A percentile compares a stretch with the other conserved stretches of the same genome.
Conservation (phyloP, 2,113 vertebrate genomes). For the Pomatostomus ruficeps region DNA sequence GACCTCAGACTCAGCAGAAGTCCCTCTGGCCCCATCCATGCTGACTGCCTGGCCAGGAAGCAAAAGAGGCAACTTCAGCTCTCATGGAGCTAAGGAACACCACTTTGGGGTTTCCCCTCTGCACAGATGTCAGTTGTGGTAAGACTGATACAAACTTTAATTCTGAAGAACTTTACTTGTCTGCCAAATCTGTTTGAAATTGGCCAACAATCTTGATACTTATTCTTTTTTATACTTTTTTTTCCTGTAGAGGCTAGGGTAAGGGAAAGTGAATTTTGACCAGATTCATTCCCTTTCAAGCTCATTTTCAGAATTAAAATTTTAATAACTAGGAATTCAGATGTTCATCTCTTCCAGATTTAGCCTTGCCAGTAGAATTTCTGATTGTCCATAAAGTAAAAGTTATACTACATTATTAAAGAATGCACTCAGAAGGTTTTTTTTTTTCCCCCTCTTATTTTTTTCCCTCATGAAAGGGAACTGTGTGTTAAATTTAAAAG, state of each 20-base stretch:
- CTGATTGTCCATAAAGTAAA: not conserved
- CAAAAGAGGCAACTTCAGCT: not conserved
- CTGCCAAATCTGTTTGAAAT: not conserved
- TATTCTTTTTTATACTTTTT: not conserved
- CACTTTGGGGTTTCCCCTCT: not conserved
- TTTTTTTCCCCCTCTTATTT: rapidly evolving
- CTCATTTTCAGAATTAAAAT: not conserved
- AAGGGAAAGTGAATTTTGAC: not conserved
- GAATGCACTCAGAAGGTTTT: not conserved
- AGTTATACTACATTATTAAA: not conserved
- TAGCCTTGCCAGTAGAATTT: not conserved
- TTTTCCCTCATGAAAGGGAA: not conserved
- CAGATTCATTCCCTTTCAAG: not conserved
- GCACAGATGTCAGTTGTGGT: not conserved
- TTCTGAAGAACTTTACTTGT: not conserved
- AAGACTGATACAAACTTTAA: not conserved
- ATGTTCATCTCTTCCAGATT: not conserved
- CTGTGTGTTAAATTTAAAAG: not conserved
- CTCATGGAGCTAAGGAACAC: not conserved
- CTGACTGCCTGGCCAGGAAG: not conserved
- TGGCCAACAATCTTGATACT: not conserved
- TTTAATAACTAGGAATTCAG: not conserved
- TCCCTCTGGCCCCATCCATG: not conserved
- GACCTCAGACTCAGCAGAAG: not conserved
- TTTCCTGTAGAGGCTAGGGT: not conserved